phyloP scores from a whole-genome alignment of 2,113 vertebrate genomes.

The Copsychus sechellarum region DNA sequence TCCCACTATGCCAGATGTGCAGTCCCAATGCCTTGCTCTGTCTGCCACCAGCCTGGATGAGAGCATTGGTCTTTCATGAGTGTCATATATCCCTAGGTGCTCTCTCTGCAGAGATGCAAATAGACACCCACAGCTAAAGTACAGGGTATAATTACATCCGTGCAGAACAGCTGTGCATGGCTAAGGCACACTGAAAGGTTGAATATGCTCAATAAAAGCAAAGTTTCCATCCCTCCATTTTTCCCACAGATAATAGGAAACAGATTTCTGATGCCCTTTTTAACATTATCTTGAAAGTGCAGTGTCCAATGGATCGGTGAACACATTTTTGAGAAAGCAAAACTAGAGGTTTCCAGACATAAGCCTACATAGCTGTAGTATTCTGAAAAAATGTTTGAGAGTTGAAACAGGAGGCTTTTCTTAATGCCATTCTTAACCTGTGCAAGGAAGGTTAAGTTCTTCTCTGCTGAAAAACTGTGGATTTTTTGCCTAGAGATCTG shows the following conservation, averaged over 20 bases:
- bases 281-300: background rate
- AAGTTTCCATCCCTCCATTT: background rate
- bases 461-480: background rate
- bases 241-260: background rate
- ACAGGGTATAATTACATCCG: background rate
- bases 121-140: background rate
- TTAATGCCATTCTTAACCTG: background rate
- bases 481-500: background rate
- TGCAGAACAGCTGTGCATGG: background rate
- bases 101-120: background rate
- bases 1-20: background rate
- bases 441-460: background rate
- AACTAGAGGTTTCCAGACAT: background rate
- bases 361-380: background rate
- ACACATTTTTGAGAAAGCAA: background rate
- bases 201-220: background rate
- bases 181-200: background rate
- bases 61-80: background rate
- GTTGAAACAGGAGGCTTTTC: background rate
- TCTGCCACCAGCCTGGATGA: background rate
- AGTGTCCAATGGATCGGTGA: background rate
- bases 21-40: background rate
- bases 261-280: background rate
- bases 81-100: accelerated
- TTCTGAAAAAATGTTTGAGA: background rate